phyloP scores from a whole-genome alignment of 1,140 invertebrate species.

The Sminthurides bifidus region DNA sequence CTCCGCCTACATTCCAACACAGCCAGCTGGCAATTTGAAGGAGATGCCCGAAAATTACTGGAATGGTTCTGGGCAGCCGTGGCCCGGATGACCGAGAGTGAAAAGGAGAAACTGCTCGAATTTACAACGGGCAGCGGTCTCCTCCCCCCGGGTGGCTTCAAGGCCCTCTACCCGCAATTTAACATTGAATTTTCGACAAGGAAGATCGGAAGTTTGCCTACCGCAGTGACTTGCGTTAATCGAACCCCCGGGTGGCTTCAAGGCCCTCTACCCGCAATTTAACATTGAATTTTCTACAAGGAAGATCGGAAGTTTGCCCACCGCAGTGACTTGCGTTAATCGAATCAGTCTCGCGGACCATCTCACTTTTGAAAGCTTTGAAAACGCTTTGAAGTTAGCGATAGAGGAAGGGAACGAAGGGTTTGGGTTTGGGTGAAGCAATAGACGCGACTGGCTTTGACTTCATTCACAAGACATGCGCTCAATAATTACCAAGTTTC shows the following conservation, averaged over 20 bases:
- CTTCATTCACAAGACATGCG: no score
- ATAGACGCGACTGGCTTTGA: no score
- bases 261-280: constrained; percentile 75
- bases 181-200: constrained; percentile 45
- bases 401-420: constrained; percentile 91
- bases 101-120: constrained; percentile 81
- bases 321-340: constrained; percentile 68
- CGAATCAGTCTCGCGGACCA: constrained; percentile 71
- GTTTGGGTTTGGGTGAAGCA: constrained; percentile 69
- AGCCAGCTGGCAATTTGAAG: constrained; percentile 43
- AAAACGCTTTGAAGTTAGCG: constrained; percentile 72
- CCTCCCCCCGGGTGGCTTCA: constrained; percentile 76
- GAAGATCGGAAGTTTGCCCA: constrained; percentile 75
- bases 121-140: constrained; percentile 86
- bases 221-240: constrained; percentile 69
- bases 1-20: constrained; percentile 17
- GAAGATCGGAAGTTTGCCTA: constrained; percentile 76
- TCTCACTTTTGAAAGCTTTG: constrained; percentile 84
- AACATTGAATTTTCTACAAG: constrained; percentile 51
- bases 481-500: no score
- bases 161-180: constrained; percentile 75
- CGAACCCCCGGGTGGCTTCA: constrained; percentile 69
- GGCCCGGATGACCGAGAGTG: constrained; percentile 76
- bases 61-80: constrained; percentile 92
- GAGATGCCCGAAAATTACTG: constrained; percentile 58